These are phyloP conservation scores for Protodeltote pygarga DNA, from an alignment of 2,888 invertebrate species.

Conservation along the genomic window DNA sequence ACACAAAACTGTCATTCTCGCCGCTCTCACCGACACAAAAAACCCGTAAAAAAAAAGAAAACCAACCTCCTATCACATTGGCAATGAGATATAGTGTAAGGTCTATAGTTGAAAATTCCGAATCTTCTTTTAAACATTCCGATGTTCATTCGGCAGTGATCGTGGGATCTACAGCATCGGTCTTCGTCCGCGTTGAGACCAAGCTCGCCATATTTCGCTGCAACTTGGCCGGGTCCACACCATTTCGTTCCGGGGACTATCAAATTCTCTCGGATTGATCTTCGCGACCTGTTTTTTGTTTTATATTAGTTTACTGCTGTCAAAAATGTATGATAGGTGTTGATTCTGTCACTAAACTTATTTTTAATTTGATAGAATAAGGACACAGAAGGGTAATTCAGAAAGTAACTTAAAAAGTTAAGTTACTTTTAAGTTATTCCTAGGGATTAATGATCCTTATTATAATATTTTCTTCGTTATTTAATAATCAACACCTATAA, in stretches of 20 bases:
- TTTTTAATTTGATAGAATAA: neutral
- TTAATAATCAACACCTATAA: too few relatives aligned
- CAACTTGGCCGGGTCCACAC: slow-evolving; percentile 89
- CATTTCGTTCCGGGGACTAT: slow-evolving; percentile 90
- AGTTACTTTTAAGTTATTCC: too few relatives aligned
- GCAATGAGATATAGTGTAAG: slow-evolving; percentile 92
- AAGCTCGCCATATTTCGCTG: slow-evolving; percentile 88
- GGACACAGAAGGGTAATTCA: too few relatives aligned
- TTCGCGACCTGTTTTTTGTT: slow-evolving; percentile 71
- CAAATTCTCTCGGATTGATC: slow-evolving; percentile 84
- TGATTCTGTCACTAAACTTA: slow-evolving; percentile 6
- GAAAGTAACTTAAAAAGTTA: too few relatives aligned
- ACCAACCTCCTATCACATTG: slow-evolving; percentile 92
- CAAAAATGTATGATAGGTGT: slow-evolving; percentile 1
- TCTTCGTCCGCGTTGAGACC: slow-evolving; percentile 86
- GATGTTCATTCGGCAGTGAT: slow-evolving; percentile 89
- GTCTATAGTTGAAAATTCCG: slow-evolving; percentile 89
- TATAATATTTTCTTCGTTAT: too few relatives aligned
- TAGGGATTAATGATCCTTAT: too few relatives aligned
- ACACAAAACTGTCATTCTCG: slow-evolving; percentile 7
- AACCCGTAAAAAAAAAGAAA: slow-evolving; percentile 53
- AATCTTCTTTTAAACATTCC: slow-evolving; percentile 88
- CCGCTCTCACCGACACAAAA: slow-evolving; percentile 12
- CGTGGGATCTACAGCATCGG: slow-evolving; percentile 91
- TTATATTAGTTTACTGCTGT: slow-evolving; percentile 42